Conservation (phyloP, 2,797 vertebrate species). For the Morus bassanus region DNA sequence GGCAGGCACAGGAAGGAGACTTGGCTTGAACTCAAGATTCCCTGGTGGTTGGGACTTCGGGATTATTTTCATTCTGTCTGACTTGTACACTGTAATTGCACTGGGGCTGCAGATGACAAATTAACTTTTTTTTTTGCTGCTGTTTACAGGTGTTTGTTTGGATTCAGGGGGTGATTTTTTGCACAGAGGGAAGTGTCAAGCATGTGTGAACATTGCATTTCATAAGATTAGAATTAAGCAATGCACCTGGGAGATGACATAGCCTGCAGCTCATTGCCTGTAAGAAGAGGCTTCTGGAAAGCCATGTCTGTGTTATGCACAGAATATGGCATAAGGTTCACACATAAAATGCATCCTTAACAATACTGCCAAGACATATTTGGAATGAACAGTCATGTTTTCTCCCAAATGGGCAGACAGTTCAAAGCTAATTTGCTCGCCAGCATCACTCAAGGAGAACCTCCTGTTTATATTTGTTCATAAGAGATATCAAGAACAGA, state of each 20-base stretch:
- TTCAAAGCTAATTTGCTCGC: constrained; percentile 36
- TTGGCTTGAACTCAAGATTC: constrained; percentile 20
- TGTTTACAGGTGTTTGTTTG: constrained; percentile 29
- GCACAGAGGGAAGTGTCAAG: background rate
- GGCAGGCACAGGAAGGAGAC: constrained; percentile 9
- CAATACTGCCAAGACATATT: constrained; percentile 1
- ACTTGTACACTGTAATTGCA: background rate
- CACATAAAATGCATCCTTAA: constrained; percentile 16
- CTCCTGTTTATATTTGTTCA: constrained; percentile 27
- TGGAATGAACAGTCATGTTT: constrained; percentile 5
- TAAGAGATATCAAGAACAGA: constrained; percentile 28
- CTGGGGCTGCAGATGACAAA: background rate
- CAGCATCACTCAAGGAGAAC: constrained; percentile 3
- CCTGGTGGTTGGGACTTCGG: background rate
- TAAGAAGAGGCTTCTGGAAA: constrained; percentile 16
- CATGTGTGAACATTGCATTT: constrained; percentile 25
- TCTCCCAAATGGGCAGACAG: background rate
- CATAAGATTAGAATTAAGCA: constrained; percentile 17
- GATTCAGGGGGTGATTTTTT: background rate
- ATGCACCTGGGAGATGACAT: constrained; percentile 40
- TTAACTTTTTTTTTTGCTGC: background rate
- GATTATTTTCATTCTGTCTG: constrained; percentile 23
- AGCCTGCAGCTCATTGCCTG: background rate
- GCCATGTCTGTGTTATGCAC: background rate
- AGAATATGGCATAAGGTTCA: constrained; percentile 8